Evolutionary conservation across 2,113 vertebrate species (phyloP).

Genomic region (Siphamia tubifer): DNA sequence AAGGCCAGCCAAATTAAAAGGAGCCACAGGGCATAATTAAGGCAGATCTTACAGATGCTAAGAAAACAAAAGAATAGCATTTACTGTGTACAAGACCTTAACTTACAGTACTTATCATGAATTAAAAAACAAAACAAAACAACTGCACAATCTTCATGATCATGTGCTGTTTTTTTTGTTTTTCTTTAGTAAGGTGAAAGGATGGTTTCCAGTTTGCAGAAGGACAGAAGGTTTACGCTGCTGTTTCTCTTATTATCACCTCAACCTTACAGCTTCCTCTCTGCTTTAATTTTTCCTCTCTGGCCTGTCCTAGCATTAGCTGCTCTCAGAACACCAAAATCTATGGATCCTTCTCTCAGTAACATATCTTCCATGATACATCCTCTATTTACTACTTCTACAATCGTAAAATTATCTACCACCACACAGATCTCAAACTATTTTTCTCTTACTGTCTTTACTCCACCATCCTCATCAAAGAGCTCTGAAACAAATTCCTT

Average conservation of each 20-base stretch:
- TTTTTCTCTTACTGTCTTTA: background rate
- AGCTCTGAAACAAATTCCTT: background rate
- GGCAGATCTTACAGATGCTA: no score
- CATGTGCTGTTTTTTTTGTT: background rate
- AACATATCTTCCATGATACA: background rate
- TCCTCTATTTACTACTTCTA: background rate
- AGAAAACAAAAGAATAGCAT: no score
- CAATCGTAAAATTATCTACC: background rate
- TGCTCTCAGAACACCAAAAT: background rate
- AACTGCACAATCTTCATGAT: no score
- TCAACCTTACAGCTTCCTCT: background rate
- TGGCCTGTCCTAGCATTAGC: constrained; percentile 6
- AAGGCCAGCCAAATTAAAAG: no score
- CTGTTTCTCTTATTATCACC: constrained; percentile 10
- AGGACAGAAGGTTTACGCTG: constrained; percentile 28
- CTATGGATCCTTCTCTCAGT: background rate
- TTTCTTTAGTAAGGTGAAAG: constrained; percentile 27
- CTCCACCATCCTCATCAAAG: background rate
- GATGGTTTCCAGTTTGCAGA: constrained; percentile 45
- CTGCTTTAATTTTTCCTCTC: constrained; percentile 1
- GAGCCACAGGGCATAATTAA: no score
- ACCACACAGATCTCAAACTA: background rate
- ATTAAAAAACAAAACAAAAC: no score
- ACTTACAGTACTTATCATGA: no score
- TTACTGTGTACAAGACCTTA: no score